These are phyloP conservation scores for Bradypus variegatus DNA, from an alignment of 2,797 vertebrate genomes.

Conservation along the genomic window DNA sequence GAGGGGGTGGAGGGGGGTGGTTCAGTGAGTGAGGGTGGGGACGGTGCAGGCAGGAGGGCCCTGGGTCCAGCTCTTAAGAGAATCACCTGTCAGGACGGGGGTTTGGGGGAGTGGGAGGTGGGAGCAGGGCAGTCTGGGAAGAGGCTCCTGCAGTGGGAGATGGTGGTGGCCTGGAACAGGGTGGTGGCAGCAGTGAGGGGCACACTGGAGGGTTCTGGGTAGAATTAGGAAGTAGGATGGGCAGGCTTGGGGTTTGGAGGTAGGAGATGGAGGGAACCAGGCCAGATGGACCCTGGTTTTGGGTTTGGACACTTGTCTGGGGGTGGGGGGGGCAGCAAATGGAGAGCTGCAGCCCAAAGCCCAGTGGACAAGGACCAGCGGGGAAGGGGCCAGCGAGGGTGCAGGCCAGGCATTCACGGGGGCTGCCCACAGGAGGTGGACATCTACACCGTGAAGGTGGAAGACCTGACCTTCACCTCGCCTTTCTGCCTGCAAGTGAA, in stretches of 20 bases:
- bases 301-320: fast-evolving
- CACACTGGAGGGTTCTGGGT: fast-evolving
- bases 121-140: neutral
- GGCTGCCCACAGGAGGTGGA: conserved; percentile 85
- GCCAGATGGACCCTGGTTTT: fast-evolving
- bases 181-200: neutral
- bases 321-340: neutral
- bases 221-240: fast-evolving
- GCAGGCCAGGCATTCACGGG: neutral
- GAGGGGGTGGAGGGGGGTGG: neutral
- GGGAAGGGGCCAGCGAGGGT: neutral
- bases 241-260: no score
- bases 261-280: neutral
- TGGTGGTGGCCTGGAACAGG: neutral
- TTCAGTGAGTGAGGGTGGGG: neutral
- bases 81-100: no score
- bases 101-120: neutral
- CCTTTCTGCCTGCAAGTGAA: conserved; percentile 96
- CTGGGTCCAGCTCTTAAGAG: no score
- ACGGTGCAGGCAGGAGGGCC: neutral
- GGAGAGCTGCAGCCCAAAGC: neutral
- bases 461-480: conserved; percentile 91
- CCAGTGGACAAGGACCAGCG: neutral
- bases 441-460: conserved; percentile 92
- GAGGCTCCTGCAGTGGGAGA: neutral